Evolutionary conservation across 2,797 vertebrate genomes (phyloP).

Genomic region (Cyclopterus lumpus): DNA sequence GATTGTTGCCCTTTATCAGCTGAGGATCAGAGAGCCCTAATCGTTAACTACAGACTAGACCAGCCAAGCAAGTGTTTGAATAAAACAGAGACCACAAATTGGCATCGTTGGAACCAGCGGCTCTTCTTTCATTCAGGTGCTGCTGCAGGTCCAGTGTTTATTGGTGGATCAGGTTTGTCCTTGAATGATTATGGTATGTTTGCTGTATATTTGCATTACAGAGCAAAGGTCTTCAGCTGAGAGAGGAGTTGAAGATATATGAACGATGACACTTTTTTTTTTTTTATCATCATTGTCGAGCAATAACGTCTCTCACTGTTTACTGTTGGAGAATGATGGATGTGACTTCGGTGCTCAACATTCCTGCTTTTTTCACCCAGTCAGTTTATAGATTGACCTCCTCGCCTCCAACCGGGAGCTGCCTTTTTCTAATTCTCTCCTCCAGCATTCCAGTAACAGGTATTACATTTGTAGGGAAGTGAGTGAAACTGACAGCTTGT

Average conservation of each 20-base stretch:
- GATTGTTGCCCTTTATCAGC: slow-evolving; percentile 65
- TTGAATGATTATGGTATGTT: not conserved
- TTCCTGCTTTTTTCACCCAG: slow-evolving; percentile 38
- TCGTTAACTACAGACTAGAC: slow-evolving; percentile 66
- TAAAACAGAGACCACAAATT: slow-evolving; percentile 23
- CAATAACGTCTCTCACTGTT: not conserved
- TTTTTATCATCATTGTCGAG: not conserved
- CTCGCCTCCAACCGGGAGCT: slow-evolving; percentile 41
- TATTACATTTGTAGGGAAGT: slow-evolving; percentile 68
- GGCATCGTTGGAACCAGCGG: not conserved
- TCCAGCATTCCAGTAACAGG: slow-evolving; percentile 73
- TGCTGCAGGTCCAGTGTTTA: slow-evolving; percentile 4
- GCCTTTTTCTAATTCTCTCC: slow-evolving; percentile 61
- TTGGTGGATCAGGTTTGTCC: not conserved
- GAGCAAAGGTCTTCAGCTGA: not conserved
- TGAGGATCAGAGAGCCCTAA: slow-evolving; percentile 63
- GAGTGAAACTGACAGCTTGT: slow-evolving; percentile 77
- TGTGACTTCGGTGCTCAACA: slow-evolving; percentile 33
- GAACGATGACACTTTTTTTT: not conserved
- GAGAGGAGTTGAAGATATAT: not conserved
- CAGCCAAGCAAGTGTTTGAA: slow-evolving; percentile 47
- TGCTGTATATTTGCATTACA: not conserved
- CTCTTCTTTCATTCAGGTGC: slow-evolving; percentile 8
- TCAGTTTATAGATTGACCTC: slow-evolving; percentile 32
- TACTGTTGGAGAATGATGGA: slow-evolving; percentile 9